Evolutionary conservation across 2,888 invertebrate genomes (phyloP), one percentile per base, ranked within the genome.

Genomic region (Heliconius sara): DNA sequence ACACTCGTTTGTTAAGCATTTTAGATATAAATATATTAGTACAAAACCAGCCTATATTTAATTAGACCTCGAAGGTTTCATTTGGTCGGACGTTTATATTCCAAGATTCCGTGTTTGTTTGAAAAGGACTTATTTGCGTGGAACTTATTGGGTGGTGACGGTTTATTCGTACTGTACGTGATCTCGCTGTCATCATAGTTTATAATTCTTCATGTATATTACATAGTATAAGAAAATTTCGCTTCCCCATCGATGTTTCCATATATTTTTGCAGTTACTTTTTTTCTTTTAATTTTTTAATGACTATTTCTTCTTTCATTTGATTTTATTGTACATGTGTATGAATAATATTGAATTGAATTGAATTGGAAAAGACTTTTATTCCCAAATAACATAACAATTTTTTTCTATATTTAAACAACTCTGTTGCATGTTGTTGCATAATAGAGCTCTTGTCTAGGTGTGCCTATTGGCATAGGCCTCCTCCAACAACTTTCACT

Each of bases 91-190:
- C 80, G 79, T 83, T 82, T 82, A 83, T 83, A 83, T 81, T 79
- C 78, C 78, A 77, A 74, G 63, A 65, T 80, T 80, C 76, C 39
- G 66, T 87, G 83, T 85, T 82, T 82, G 79, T 81, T 82, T 84
- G 81, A 80, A 81, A 80, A 79, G 82, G 82, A 67, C 78, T 67
- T 85, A 79, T 81, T 83, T 82, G 77, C 81, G 68, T 71, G 68
- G 57, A 74, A 76, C 79, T 81, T 83, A 83, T 83, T 82, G 80
- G 81, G 79, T 79, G 75, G 78, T 75, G 79, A 70, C 79, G 76
- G 83, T 80, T 80, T 79, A 57, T 22, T 22, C 57, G 9, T 57
- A 81, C 76, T 80, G 77, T 79, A 80, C 74, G 78, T 74, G 78
- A 78, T 65, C 19, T 19, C 43, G 9, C 19, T 30, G 22, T 9